Percentiles rank a stretch among this genome's conserved stretches.
Evolutionary conservation across 2,888 invertebrate genomes (phyloP).

Genomic region (Candidula unifasciata): DNA sequence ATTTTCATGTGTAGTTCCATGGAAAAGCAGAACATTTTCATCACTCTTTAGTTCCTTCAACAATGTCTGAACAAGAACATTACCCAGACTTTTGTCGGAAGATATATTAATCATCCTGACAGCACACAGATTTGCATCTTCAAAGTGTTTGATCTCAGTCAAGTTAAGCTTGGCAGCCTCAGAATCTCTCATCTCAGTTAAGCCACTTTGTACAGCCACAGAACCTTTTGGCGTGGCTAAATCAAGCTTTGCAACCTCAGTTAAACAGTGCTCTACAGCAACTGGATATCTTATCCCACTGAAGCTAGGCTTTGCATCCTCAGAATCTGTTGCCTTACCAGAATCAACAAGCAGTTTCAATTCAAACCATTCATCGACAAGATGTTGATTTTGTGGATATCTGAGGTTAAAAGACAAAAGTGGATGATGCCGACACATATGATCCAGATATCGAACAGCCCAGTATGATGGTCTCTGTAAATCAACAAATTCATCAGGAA

Average conservation of each 20-base stretch:
- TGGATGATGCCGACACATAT: neutral
- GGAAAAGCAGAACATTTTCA: no score
- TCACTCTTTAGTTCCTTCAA: neutral
- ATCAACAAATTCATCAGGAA: slow-evolving; percentile 20
- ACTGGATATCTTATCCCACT: no score
- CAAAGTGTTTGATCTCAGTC: neutral
- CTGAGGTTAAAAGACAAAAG: neutral
- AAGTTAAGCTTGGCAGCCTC: no score
- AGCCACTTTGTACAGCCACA: no score
- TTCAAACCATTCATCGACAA: neutral
- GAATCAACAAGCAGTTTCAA: neutral
- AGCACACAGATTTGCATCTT: neutral
- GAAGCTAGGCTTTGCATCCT: no score
- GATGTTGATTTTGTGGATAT: neutral
- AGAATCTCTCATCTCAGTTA: no score
- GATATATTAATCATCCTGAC: slow-evolving; percentile 7
- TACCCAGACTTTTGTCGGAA: neutral
- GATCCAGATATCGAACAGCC: neutral
- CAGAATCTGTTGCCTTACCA: neutral
- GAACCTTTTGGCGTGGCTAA: no score
- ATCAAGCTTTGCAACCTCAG: neutral
- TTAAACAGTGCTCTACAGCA: no score
- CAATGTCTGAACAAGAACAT: neutral
- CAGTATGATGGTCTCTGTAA: slow-evolving; percentile 9
- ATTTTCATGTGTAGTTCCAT: no score